Percentiles rank a stretch among this genome's conserved stretches.
These are phyloP conservation scores for Metaphire vulgaris DNA, from an alignment of 1,140 invertebrate species.

Conservation along the genomic window DNA sequence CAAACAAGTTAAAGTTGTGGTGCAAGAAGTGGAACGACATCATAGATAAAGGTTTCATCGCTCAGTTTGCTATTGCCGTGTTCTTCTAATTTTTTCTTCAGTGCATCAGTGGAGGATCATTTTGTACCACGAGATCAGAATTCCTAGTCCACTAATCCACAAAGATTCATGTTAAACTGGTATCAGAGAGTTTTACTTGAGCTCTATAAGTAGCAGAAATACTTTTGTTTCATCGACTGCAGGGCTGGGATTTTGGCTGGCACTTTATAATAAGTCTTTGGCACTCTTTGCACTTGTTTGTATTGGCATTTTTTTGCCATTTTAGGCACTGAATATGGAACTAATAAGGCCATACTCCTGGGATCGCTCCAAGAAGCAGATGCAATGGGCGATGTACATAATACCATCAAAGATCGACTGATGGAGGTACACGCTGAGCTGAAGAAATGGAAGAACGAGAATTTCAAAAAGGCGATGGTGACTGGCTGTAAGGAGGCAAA, in stretches of 20 bases:
- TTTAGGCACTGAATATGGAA: conserved; percentile 89
- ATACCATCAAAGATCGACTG: conserved; percentile 78
- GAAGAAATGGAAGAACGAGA: conserved; percentile 94
- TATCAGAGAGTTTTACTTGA: too few relatives aligned
- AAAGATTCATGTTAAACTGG: too few relatives aligned
- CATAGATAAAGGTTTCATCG: conserved; percentile 95
- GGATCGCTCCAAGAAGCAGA: conserved; percentile 87
- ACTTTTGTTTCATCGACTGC: too few relatives aligned
- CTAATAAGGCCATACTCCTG: conserved; percentile 91
- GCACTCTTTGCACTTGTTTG: too few relatives aligned
- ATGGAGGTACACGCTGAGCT: conserved; percentile 80
- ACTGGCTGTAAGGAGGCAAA: conserved; percentile 86
- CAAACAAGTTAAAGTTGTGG: conserved; percentile 85
- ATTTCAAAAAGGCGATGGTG: conserved; percentile 94
- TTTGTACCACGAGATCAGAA: too few relatives aligned
- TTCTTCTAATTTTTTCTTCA: too few relatives aligned
- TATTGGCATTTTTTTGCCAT: background rate
- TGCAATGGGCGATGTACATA: conserved; percentile 78
- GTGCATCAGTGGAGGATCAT: too few relatives aligned
- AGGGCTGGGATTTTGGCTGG: too few relatives aligned
- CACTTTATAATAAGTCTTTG: too few relatives aligned
- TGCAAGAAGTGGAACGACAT: conserved; percentile 96
- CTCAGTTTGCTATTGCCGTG: too few relatives aligned
- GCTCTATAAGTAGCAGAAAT: too few relatives aligned
- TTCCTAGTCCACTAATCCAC: too few relatives aligned